phyloP scores from a whole-genome alignment of 2,797 vertebrate genomes.

The Sus cebifrons region DNA sequence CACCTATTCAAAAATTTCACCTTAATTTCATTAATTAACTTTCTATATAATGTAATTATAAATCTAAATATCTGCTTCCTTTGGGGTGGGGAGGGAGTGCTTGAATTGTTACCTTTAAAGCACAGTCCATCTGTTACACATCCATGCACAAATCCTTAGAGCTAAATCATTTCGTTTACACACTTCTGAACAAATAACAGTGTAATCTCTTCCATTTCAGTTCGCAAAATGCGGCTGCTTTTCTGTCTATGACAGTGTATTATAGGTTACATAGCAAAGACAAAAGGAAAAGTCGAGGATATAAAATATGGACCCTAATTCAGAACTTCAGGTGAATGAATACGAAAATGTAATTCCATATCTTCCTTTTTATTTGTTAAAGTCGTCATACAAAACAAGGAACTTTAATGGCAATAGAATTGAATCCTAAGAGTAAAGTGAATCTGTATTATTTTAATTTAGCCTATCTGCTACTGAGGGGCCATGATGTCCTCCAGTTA shows the following conservation, averaged over 20 bases:
- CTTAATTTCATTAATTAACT: conserved; percentile 15
- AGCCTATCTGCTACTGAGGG: neutral
- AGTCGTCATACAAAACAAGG: conserved; percentile 3
- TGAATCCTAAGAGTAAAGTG: neutral
- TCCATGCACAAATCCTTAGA: conserved; percentile 61
- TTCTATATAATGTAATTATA: neutral
- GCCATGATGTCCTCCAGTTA: neutral
- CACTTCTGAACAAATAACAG: neutral
- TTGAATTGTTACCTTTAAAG: conserved; percentile 34
- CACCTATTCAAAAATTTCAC: conserved; percentile 4
- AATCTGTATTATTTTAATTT: conserved; percentile 56
- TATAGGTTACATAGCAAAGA: conserved; percentile 25
- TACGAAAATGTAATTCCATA: neutral
- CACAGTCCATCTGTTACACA: neutral
- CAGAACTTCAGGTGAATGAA: conserved; percentile 43
- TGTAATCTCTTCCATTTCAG: conserved; percentile 47
- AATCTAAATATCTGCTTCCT: conserved; percentile 7
- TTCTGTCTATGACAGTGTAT: neutral
- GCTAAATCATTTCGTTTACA: conserved; percentile 38
- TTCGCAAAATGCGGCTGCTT: conserved; percentile 18
- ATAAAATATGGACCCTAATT: neutral
- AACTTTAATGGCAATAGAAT: neutral
- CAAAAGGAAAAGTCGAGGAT: neutral
- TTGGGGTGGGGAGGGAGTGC: neutral
- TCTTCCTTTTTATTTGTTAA: conserved; percentile 34